Conservation (phyloP, 2,888 invertebrate species). For the Acrobasis repandana region DNA sequence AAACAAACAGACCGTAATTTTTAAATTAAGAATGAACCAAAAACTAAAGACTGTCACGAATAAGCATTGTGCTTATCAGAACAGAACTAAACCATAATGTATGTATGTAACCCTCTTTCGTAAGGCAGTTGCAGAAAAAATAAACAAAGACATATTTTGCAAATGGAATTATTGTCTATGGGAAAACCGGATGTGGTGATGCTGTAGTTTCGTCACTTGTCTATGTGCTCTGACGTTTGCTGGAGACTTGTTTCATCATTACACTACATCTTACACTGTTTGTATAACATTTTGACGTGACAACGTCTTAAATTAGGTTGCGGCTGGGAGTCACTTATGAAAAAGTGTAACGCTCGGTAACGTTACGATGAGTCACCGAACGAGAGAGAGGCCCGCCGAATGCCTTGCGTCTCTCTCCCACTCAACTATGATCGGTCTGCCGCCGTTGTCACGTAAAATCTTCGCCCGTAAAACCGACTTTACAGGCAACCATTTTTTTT, state of each 20-base stretch:
- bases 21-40: conserved; percentile 21
- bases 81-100: conserved; percentile 23
- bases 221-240: background rate
- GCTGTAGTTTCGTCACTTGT: conserved; percentile 17
- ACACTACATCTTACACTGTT: background rate
- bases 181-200: conserved; percentile 30
- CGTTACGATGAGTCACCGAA: no score
- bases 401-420: no score
- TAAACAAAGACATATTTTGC: conserved; percentile 28
- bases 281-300: no score
- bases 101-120: conserved; percentile 23
- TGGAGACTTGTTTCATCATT: conserved; percentile 4
- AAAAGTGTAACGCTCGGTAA: no score
- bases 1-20: conserved; percentile 14
- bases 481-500: no score
- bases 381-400: no score
- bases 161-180: conserved; percentile 29
- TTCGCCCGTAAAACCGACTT: no score
- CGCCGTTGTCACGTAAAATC: no score
- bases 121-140: conserved; percentile 22
- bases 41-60: conserved; percentile 20
- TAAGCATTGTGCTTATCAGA: conserved; percentile 22
- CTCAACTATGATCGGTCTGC: no score
- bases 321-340: no score
- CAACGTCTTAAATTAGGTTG: no score